Evolutionary conservation across 2,113 vertebrate genomes (phyloP), one percentile per base, ranked within the genome.

Genomic region (Callionymus lyra): DNA sequence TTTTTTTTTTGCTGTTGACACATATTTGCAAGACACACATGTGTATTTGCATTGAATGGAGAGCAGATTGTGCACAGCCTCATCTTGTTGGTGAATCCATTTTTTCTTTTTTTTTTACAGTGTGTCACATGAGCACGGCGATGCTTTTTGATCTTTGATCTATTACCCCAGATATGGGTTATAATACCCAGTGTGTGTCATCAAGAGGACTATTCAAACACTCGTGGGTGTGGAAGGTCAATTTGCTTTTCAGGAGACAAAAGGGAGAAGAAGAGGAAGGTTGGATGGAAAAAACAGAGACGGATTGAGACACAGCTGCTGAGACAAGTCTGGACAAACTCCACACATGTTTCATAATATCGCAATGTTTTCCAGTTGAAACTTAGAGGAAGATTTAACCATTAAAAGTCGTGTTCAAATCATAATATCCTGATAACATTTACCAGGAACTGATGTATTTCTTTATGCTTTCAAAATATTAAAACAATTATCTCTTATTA

Each of bases 301-400:
- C 45, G 39, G 34, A 6, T 21, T 35, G 27, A 43, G 38, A 59
- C 49, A 55, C 8, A 45, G 38, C 65, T 51, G 42, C 49, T 34
- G 27, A 49, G 53, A 61, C 70, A 72, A 49, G 65, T 57, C 57
- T 45, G 47, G 57, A 49, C 68, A 54, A 13, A 61, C 21, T 27
- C 21, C 21, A 27, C 21, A 27, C 4, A 5, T 27, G 21, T 8
- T 27, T 27, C 21, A 4, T 8, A 5, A 27, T 27, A 27, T 27
- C 8, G 21, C 21, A 8, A 4, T 27, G n/a, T n/a, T n/a, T n/a
- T n/a, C n/a, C n/a, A n/a, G n/a, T n/a, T n/a, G n/a, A n/a, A n/a
- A n/a, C n/a, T n/a, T n/a, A n/a, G n/a, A n/a, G n/a, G n/a, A n/a
- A n/a, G n/a, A n/a, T n/a, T n/a, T n/a, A n/a, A n/a, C n/a, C n/a